Conservation (phyloP, 2,888 invertebrate genomes). For the Parthenolecanium corni region DNA sequence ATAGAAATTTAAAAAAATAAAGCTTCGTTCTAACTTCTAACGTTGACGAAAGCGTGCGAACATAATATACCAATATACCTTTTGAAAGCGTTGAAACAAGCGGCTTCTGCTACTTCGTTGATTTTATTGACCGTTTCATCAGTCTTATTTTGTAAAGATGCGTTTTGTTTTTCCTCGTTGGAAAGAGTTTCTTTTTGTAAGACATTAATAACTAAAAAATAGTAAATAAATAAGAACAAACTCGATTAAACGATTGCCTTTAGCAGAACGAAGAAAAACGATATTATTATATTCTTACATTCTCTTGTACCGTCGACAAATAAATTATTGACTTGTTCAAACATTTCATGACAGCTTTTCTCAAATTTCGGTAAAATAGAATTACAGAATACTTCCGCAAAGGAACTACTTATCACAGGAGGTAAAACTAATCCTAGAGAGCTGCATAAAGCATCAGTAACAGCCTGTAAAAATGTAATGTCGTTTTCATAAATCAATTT, state of each 20-base stretch:
- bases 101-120: constrained; percentile 4
- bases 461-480: not conserved
- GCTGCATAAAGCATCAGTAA: constrained; percentile 14
- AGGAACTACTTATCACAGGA: constrained; percentile 12
- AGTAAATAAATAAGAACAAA: not conserved
- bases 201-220: constrained; percentile 1
- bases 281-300: too few species aligned
- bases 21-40: not conserved
- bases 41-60: not conserved
- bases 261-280: not conserved
- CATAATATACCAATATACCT: not conserved
- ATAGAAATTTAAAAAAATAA: not conserved
- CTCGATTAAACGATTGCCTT: not conserved
- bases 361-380: constrained; percentile 71
- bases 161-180: constrained; percentile 16
- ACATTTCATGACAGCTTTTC: constrained; percentile 72
- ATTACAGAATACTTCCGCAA: constrained; percentile 19
- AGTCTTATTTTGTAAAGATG: constrained; percentile 2
- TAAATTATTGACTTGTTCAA: constrained; percentile 75
- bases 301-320: constrained; percentile 83
- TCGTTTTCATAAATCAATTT: too few species aligned
- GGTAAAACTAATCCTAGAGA: constrained; percentile 2
- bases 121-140: constrained; percentile 10
- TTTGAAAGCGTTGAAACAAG: constrained; percentile 14
- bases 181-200: constrained; percentile 14